Conservation (phyloP, 1,140 invertebrate species). For the Brachionus angularis region DNA sequence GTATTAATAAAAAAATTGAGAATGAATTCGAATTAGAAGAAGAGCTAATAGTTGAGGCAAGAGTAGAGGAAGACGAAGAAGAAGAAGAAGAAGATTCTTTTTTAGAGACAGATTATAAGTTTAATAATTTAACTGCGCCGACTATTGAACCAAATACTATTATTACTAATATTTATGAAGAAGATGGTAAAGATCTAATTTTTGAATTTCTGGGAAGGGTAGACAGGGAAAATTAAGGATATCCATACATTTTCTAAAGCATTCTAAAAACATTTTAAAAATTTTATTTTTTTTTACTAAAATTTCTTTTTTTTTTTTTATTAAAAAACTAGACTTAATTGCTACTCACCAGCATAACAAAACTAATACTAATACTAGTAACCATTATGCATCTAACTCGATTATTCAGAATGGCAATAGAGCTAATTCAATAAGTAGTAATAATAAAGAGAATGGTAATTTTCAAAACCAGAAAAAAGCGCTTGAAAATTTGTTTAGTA, state of each 20-base stretch:
- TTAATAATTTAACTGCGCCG: conserved; percentile 5
- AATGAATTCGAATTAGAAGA: background rate
- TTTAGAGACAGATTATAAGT: background rate
- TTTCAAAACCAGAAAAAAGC: conserved; percentile 31
- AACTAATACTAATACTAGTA: conserved; percentile 16
- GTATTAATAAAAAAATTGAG: background rate
- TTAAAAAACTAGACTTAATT: conserved; percentile 12
- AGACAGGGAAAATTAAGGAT: background rate
- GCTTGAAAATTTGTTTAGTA: conserved; percentile 18
- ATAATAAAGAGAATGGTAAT: conserved; percentile 37
- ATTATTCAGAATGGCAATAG: conserved; percentile 15
- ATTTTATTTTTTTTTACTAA: background rate
- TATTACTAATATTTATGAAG: conserved; percentile 39
- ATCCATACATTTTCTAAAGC: background rate
- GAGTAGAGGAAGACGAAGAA: too few relatives aligned
- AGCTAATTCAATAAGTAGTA: conserved; percentile 16
- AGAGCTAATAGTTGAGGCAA: too few relatives aligned
- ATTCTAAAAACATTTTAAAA: background rate
- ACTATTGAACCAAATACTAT: conserved; percentile 19
- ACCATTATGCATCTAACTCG: conserved; percentile 29
- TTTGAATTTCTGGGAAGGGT: background rate
- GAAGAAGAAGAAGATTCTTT: background rate
- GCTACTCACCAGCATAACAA: conserved; percentile 37
- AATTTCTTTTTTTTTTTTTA: background rate
- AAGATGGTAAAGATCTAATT: conserved; percentile 29